These are phyloP conservation scores for Nymphalis c-album DNA, from an alignment of 2,888 invertebrate genomes.

Conservation along the genomic window DNA sequence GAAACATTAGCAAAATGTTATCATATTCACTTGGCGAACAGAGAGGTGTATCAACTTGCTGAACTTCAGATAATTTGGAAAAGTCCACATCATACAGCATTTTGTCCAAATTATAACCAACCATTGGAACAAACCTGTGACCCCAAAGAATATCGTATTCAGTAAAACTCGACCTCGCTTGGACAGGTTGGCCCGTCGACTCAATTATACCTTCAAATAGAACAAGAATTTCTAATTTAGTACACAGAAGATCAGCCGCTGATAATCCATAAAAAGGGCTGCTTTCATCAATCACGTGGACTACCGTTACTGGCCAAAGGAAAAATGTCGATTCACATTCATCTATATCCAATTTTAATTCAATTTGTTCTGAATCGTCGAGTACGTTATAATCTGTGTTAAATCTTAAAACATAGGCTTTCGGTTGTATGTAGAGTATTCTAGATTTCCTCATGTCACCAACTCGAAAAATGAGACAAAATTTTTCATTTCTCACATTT, in stretches of 20 bases:
- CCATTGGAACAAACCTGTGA: conserved; percentile 90
- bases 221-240: conserved; percentile 93
- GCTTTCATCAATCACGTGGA: conserved; percentile 91
- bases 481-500: conserved; percentile 90
- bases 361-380: conserved; percentile 90
- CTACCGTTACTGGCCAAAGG: conserved; percentile 97
- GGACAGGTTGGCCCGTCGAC: conserved; percentile 91
- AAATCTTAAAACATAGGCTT: conserved; percentile 91
- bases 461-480: conserved; percentile 94
- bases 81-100: conserved; percentile 93
- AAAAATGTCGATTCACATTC: conserved; percentile 95
- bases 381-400: conserved; percentile 88
- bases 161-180: conserved; percentile 91
- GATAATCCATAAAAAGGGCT: conserved; percentile 95
- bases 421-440: conserved; percentile 94
- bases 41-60: conserved; percentile 91
- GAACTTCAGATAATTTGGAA: conserved; percentile 91
- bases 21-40: conserved; percentile 88
- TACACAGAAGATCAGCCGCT: conserved; percentile 91
- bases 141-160: conserved; percentile 93
- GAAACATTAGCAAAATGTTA: conserved; percentile 31
- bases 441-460: conserved; percentile 97
- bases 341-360: conserved; percentile 88
- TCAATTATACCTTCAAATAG: conserved; percentile 95
- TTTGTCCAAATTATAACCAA: conserved; percentile 85